These are phyloP conservation scores for Pogonomyrmex barbatus DNA, from an alignment of 1,140 invertebrate species.

Conservation along the genomic window DNA sequence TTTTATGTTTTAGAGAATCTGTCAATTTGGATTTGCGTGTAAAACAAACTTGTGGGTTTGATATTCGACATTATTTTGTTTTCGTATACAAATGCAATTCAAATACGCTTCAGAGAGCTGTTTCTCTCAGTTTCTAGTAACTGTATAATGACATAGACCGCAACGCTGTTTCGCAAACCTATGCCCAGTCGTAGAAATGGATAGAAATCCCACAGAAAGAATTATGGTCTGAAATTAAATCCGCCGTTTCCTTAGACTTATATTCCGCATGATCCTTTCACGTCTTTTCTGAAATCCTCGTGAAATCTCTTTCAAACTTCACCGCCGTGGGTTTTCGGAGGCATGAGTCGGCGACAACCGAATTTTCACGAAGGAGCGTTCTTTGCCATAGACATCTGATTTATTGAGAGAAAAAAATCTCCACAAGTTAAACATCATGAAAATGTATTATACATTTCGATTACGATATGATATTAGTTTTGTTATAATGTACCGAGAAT, in stretches of 20 bases:
- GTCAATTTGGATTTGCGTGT: background rate
- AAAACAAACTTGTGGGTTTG: constrained; percentile 15
- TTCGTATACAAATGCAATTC: constrained; percentile 17
- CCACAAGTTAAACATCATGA: background rate
- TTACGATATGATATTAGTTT: background rate
- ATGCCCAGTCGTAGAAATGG: background rate
- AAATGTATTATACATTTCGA: background rate
- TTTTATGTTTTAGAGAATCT: background rate
- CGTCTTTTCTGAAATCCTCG: constrained; percentile 42
- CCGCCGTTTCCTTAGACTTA: constrained; percentile 61
- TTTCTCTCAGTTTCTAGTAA: background rate
- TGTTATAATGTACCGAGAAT: background rate
- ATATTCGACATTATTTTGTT: constrained; percentile 10
- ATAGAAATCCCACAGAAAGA: constrained; percentile 26
- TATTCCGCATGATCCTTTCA: constrained; percentile 42
- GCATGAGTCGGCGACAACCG: constrained; percentile 36
- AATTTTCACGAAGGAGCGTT: background rate
- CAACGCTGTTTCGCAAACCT: constrained; percentile 36
- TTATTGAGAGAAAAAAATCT: background rate
- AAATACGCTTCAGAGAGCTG: background rate
- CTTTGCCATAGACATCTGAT: background rate
- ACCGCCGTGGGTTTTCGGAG: background rate
- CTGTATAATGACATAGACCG: background rate
- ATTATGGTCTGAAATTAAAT: constrained; percentile 71
- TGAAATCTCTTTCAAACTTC: constrained; percentile 63